These are phyloP conservation scores for Marcusenius ussheri DNA, from an alignment of 2,113 vertebrate species.

Conservation along the genomic window DNA sequence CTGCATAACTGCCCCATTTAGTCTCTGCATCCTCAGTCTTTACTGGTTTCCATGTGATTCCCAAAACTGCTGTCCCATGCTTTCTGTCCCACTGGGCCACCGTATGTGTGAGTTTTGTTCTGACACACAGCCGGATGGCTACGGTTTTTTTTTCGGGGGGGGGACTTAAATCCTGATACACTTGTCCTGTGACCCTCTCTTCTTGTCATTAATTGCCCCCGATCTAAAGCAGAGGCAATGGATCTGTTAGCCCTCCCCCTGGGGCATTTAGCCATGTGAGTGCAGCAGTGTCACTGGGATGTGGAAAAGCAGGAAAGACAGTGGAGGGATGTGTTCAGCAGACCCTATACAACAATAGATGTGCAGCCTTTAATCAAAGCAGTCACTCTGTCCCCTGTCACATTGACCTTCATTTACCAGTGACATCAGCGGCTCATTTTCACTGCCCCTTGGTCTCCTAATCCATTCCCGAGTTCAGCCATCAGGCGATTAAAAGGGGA, in stretches of 20 bases:
- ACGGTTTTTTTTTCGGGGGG: background rate
- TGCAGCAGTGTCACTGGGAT: background rate
- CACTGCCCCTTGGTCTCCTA: background rate
- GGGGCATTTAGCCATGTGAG: background rate
- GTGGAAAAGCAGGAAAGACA: background rate
- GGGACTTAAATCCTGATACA: background rate
- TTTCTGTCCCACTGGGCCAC: background rate
- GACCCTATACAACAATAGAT: background rate
- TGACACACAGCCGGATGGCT: background rate
- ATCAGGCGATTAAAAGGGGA: background rate
- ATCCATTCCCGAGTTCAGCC: background rate
- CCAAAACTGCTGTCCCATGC: background rate
- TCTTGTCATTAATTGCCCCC: background rate
- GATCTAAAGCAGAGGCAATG: background rate
- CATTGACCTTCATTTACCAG: background rate
- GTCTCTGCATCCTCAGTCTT: background rate
- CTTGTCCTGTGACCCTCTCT: background rate
- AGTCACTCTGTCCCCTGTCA: background rate
- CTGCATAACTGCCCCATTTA: background rate
- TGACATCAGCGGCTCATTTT: background rate
- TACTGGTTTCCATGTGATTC: background rate
- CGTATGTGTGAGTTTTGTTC: background rate
- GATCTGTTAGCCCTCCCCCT: background rate
- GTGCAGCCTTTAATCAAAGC: background rate
- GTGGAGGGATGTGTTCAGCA: background rate